These are phyloP conservation scores for Cyclopterus lumpus DNA, from an alignment of 2,797 vertebrate species.

Conservation along the genomic window DNA sequence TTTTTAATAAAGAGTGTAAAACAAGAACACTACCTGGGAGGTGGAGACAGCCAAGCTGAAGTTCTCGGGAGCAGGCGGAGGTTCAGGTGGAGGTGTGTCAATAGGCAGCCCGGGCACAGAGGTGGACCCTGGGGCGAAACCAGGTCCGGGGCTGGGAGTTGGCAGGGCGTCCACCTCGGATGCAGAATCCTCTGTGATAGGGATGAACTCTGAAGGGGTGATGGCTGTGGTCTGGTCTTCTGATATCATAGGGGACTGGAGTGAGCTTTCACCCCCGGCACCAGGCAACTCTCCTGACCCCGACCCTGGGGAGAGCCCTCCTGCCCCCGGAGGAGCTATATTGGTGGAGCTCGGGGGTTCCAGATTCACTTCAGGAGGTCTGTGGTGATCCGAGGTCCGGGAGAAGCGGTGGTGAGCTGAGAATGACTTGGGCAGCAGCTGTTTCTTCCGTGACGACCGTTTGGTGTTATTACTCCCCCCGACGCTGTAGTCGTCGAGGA, in stretches of 20 bases:
- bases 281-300: constrained; percentile 84
- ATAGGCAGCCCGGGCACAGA: constrained; percentile 30
- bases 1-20: neutral
- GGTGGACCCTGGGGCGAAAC: constrained; percentile 31
- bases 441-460: constrained; percentile 87
- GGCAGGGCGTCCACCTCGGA: constrained; percentile 91
- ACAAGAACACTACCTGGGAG: constrained; percentile 79
- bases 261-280: constrained; percentile 86
- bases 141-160: constrained; percentile 80
- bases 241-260: constrained; percentile 92
- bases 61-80: constrained; percentile 74
- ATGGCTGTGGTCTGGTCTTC: constrained; percentile 93
- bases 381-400: constrained; percentile 83
- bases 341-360: constrained; percentile 76
- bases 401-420: constrained; percentile 94
- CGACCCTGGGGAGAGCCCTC: constrained; percentile 81
- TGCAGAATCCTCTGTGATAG: constrained; percentile 92
- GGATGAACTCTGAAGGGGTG: constrained; percentile 94
- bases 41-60: constrained; percentile 82
- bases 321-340: constrained; percentile 49
- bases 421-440: constrained; percentile 94
- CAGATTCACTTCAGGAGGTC: constrained; percentile 75
- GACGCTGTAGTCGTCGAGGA: constrained; percentile 89
- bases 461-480: constrained; percentile 77
- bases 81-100: constrained; percentile 48